Evolutionary conservation across 2,113 vertebrate species (phyloP).

Genomic region (Rhegmatorhina hoffmannsi): DNA sequence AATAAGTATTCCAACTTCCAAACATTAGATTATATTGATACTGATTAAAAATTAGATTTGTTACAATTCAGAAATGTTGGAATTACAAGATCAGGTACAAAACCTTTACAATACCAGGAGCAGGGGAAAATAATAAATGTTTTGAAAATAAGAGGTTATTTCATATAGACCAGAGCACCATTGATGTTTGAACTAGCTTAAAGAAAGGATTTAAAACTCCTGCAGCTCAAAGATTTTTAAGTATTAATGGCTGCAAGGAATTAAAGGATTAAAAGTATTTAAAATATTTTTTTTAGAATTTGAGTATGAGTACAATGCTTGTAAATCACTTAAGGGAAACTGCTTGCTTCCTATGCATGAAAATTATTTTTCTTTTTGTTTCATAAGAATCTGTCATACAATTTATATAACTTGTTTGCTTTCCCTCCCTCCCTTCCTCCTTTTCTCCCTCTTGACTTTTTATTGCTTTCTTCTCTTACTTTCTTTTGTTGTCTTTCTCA

Average conservation of each 20-base stretch:
- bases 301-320: not conserved
- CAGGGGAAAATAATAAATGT: not conserved
- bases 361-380: not conserved
- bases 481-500: not conserved
- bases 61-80: not conserved
- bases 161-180: not conserved
- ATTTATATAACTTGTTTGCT: not conserved
- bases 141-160: slow-evolving; percentile 6
- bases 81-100: not conserved
- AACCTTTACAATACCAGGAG: not conserved
- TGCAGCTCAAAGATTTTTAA: slow-evolving; percentile 42
- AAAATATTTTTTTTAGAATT: not conserved
- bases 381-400: not conserved
- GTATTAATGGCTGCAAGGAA: slow-evolving; percentile 17
- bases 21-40: not conserved
- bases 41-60: not conserved
- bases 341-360: not conserved
- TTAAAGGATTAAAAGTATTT: slow-evolving; percentile 49
- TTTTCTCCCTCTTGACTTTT: no score
- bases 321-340: not conserved
- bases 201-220: slow-evolving; percentile 37
- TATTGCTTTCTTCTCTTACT: not conserved
- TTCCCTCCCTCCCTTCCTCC: rapidly evolving
- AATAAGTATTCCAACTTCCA: not conserved
- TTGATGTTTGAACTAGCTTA: slow-evolving; percentile 16